Percentiles rank a stretch among this genome's conserved stretches.
Conservation (phyloP, 2,888 invertebrate species). For the Limnephilus auricula region DNA sequence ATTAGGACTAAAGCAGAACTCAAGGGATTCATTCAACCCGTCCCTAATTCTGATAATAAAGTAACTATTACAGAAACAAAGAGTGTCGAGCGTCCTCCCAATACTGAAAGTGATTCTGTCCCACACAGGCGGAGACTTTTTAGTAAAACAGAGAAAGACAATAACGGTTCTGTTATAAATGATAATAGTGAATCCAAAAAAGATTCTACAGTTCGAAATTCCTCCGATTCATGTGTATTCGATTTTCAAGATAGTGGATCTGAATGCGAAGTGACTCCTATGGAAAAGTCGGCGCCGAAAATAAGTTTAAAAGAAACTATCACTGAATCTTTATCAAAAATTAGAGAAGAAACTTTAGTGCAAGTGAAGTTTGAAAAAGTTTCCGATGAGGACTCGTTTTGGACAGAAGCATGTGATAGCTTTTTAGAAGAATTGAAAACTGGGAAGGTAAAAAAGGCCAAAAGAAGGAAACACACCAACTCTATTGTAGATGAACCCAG, state of each 20-base stretch:
- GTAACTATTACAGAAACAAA: constrained; percentile 67
- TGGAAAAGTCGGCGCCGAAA: constrained; percentile 83
- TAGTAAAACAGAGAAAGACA: constrained; percentile 79
- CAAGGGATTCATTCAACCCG: constrained; percentile 77
- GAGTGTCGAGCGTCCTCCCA: not conserved
- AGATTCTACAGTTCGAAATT: constrained; percentile 75
- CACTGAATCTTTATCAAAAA: constrained; percentile 73
- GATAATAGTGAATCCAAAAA: constrained; percentile 69
- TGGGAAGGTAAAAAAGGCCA: constrained; percentile 78
- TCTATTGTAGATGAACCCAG: constrained; percentile 68
- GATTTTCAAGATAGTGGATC: constrained; percentile 82
- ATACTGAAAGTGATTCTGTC: constrained; percentile 4
- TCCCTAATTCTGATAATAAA: constrained; percentile 67
- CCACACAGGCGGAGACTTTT: constrained; percentile 76
- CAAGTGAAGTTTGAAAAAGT: constrained; percentile 67
- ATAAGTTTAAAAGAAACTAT: constrained; percentile 82
- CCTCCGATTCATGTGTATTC: constrained; percentile 81
- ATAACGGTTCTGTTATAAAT: constrained; percentile 57
- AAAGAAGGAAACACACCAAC: constrained; percentile 73
- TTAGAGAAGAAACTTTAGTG: constrained; percentile 68
- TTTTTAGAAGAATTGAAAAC: constrained; percentile 86
- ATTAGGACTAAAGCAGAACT: constrained; percentile 93
- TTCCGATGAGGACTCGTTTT: constrained; percentile 75
- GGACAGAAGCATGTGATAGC: constrained; percentile 86
- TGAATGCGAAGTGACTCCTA: constrained; percentile 79